Conservation (phyloP, 2,888 invertebrate species). For the Spisula solida region DNA sequence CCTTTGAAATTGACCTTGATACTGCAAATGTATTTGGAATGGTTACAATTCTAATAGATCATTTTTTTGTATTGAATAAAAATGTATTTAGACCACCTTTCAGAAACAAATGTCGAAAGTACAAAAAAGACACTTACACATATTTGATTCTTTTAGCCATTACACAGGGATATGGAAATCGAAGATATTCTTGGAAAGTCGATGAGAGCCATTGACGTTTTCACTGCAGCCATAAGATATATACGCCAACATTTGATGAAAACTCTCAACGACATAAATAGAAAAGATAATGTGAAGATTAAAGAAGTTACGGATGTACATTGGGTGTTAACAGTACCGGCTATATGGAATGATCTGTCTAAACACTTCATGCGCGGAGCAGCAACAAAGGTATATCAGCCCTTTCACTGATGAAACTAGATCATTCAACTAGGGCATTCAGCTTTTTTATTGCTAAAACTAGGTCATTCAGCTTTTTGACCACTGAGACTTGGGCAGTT, state of each 20-base stretch:
- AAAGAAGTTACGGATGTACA: conserved; percentile 8
- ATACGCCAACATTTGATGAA: conserved; percentile 31
- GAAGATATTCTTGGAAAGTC: conserved; percentile 55
- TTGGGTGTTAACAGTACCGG: conserved; percentile 40
- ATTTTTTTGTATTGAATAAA: too few relatives aligned
- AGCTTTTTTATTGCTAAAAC: too few relatives aligned
- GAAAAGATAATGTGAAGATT: conserved; percentile 14
- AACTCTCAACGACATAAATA: conserved; percentile 12
- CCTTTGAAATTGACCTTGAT: too few relatives aligned
- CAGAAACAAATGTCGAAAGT: too few relatives aligned
- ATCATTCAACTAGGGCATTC: neutral
- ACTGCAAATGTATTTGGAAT: too few relatives aligned
- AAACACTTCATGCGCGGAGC: conserved; percentile 51
- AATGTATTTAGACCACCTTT: too few relatives aligned
- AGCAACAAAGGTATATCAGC: conserved; percentile 39
- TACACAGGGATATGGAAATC: conserved; percentile 57
- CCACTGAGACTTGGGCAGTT: too few relatives aligned
- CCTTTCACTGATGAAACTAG: too few relatives aligned
- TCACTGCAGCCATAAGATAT: conserved; percentile 53
- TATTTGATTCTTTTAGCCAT: too few relatives aligned
- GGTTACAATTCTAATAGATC: too few relatives aligned
- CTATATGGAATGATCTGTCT: conserved; percentile 52
- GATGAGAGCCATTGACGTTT: conserved; percentile 54
- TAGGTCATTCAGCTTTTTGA: too few relatives aligned
- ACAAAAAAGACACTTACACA: too few relatives aligned